A percentile compares a stretch with the other conserved stretches of the same genome.
Evolutionary conservation across 1,140 invertebrate species (phyloP).

Genomic region (Drosophila auraria): DNA sequence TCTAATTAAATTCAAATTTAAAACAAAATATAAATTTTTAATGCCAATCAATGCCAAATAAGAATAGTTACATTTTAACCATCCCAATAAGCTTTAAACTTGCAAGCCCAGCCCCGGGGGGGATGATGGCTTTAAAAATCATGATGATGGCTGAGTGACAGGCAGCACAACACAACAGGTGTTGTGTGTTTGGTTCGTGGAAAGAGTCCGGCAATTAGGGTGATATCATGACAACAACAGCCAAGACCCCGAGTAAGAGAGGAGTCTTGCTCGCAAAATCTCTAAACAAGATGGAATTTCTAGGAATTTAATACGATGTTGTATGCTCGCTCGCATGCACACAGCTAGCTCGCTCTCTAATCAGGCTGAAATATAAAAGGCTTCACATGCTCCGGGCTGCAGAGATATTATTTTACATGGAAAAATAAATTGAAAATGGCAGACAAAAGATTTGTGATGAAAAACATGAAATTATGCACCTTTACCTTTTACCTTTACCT

Average conservation of each 20-base stretch:
- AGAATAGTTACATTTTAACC: no score
- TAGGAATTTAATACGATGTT: neutral
- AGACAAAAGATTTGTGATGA: neutral
- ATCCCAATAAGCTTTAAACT: neutral
- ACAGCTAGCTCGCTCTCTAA: neutral
- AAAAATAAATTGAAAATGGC: neutral
- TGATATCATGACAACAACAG: neutral
- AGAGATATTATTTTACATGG: slow-evolving; percentile 9
- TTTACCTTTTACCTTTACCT: neutral
- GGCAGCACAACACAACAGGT: slow-evolving; percentile 8
- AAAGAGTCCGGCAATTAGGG: neutral
- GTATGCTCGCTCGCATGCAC: neutral
- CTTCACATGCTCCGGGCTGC: neutral
- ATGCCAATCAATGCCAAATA: neutral
- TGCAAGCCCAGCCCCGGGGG: neutral
- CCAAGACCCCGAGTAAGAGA: no score
- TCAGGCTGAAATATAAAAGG: neutral
- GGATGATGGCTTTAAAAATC: neutral
- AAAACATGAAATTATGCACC: neutral
- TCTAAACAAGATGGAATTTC: slow-evolving; percentile 1
- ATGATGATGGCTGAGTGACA: no score
- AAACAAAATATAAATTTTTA: no score
- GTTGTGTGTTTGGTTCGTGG: slow-evolving; percentile 2
- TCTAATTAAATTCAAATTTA: no score
- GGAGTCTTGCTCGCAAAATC: neutral